Evolutionary conservation across 2,113 vertebrate genomes (phyloP), one percentile per base, ranked within the genome.

Genomic region (Eulemur macaco): DNA sequence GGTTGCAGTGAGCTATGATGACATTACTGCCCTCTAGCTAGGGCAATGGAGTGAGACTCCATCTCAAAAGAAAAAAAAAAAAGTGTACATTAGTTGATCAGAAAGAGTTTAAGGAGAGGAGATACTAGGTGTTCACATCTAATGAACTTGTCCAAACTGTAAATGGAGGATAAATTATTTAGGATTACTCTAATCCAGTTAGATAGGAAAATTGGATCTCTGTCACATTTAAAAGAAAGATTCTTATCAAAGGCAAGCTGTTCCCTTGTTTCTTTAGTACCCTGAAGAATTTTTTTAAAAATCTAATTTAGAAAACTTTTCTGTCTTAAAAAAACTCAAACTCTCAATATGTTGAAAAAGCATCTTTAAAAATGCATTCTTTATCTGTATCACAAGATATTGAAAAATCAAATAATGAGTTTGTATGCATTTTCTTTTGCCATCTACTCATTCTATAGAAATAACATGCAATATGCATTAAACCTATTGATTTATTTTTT

Each of bases 171-270:
- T 73, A 5, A 90, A 76, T 92, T 95, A 89, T 95, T 96, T 29
- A 94, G 92, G 54, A 78, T 25, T 81, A 87, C 82, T 89, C 76
- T 96, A 74, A 96, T 94, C 93, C 52, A 74, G 81, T 97, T 94
- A 96, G 95, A 37, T 84, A 94, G 91, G 50, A 93, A 98, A 98
- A 97, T 58, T 89, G 68, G 80, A 73, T 69, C 95, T 97, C 42
- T 89, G 74, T 92, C 89, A 95, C 85, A 92, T 97, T 95, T 97
- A 92, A 97, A 97, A 96, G 95, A 97, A 97, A 97, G 91, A 95
- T 91, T 89, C 83, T 94, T 97, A 97, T 96, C 69, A 8, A 96
- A 96, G 69, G 42, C 95, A 97, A 89, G 78, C 86, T 97, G 87
- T 95, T 96, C 73, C 86, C 60, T 20, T 92, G 80, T 78, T 94